Evolutionary conservation across 1,140 invertebrate species (phyloP), one percentile per base, ranked within the genome.

Genomic region (Oedothorax gibbosus): DNA sequence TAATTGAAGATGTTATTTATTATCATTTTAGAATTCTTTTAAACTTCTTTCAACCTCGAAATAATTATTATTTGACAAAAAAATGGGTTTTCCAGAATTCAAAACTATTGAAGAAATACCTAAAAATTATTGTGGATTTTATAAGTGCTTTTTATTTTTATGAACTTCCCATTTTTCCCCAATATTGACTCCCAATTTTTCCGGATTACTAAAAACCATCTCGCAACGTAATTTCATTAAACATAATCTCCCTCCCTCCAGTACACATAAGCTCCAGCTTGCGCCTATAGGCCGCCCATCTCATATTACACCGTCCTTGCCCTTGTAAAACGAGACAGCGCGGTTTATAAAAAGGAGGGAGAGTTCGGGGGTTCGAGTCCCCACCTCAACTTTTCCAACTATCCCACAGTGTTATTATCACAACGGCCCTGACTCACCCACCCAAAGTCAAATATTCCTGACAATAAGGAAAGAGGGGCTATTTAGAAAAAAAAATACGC

Each of bases 321-420:
- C 76, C 76, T 79, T 79, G 76, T 79, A 79, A 79, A 79, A 79
- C 62, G 76, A 79, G 76, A 79, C 64, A 49, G 65, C n/a, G 14
- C 60, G 12, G 75, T 35, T n/a, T 11, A 15, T 51, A 10, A n/a
- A n/a, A 66, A 51, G 60, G 49, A 21, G 66, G 49, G 60, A 49
- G 60, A 18, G 15, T 53, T 73, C 53, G 14, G 9, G 21, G 21
- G 50, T 20, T 50, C n/a, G 50, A 51, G 50, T 9, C 18, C 53
- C 68, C 68, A 18, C 68, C 53, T 71, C 68, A 71, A 62, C 76
- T 35, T 18, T 57, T 14, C 60, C 62, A 49, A 79, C 76, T 66
- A 79, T 79, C 76, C 76, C 76, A 79, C 75, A 77, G 62, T 79
- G 68, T 79, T 79, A 79, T 79, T 71, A 71, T 68, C 64, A 62